Base-by-base conservation (phyloP, 2,888 invertebrate species). In the Rhagium mordax region DNA sequence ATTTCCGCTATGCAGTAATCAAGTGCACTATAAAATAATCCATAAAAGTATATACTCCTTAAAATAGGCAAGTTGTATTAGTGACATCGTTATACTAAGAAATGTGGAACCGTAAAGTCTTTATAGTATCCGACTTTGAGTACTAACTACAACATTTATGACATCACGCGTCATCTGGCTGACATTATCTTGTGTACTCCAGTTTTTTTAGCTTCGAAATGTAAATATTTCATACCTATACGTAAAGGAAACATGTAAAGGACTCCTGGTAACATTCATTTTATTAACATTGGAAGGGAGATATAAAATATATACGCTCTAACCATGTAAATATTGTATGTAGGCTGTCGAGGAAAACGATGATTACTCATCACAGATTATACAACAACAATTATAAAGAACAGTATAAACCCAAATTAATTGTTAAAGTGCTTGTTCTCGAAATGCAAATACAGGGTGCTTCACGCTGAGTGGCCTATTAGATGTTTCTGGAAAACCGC, bases 81-180 rank as follows among this genome's bases (percentile, higher is more conserved):
- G 59, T 29, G 59, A 33, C 59, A 13, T 59, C 59, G 59, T 59
- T 59, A 59, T 33, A 33, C 59, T 59, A 59, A 59, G 59, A 59
- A 59, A 59, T 18, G 59, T 10, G 59, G 29, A 18, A 59, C 33
- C 27, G 59, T 59, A 59, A 59, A 59, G 59, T 8, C 51, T 59
- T 59, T 59, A 59, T 59, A 18, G 29, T 59, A 59, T 33, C 59
- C 59, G 59, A 59, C 59, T 59, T 59, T 27, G 59, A 18, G 59
- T 29, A 59, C 59, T 59, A 59, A 59, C 59, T 59, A 59, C 59
- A 33, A 29, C 59, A 29, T 59, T 59, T 59, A 59, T 59, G 59
- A 59, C 59, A 59, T 59, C 59, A 59, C 57, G 59, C 59, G 59
- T 59, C 59, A 59, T 59, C 59, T 59, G 33, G 59, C 59, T 59